Conservation (phyloP, 2,888 invertebrate species). For the Agrochola litura region DNA sequence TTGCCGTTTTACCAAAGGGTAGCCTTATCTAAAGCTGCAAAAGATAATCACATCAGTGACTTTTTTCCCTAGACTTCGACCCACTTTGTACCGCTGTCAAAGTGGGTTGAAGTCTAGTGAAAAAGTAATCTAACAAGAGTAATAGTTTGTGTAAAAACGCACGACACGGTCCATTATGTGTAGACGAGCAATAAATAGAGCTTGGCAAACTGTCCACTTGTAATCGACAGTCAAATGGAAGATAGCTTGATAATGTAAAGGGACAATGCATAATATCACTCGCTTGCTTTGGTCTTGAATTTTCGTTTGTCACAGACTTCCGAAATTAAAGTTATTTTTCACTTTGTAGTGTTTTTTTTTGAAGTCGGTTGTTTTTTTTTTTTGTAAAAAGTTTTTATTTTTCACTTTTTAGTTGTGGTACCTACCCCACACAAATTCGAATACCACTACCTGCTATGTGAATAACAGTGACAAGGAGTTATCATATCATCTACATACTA, state of each 20-base stretch:
- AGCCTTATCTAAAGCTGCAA: neutral
- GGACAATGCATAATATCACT: conserved; percentile 19
- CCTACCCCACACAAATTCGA: too few species aligned
- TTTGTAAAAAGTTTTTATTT: too few species aligned
- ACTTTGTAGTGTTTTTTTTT: too few species aligned
- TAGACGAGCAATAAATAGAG: conserved; percentile 26
- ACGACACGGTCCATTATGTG: conserved; percentile 15
- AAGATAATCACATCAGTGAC: conserved; percentile 15
- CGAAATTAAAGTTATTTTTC: too few species aligned
- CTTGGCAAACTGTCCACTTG: neutral
- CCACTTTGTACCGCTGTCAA: neutral
- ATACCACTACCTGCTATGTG: too few species aligned
- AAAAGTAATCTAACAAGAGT: conserved; percentile 20
- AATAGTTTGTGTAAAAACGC: conserved; percentile 33
- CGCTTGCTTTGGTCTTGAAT: too few species aligned
- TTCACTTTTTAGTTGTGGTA: too few species aligned
- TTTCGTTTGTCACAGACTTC: too few species aligned
- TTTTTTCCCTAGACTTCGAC: neutral
- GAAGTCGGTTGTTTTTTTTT: too few species aligned
- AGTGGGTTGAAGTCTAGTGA: neutral
- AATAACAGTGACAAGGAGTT: too few species aligned
- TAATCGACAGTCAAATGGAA: conserved; percentile 42
- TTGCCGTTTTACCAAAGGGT: neutral
- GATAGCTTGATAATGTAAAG: conserved; percentile 30
- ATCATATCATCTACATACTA: too few species aligned